These are phyloP conservation scores for Ariolimax columbianus DNA, from an alignment of 2,888 invertebrate species.

Conservation along the genomic window DNA sequence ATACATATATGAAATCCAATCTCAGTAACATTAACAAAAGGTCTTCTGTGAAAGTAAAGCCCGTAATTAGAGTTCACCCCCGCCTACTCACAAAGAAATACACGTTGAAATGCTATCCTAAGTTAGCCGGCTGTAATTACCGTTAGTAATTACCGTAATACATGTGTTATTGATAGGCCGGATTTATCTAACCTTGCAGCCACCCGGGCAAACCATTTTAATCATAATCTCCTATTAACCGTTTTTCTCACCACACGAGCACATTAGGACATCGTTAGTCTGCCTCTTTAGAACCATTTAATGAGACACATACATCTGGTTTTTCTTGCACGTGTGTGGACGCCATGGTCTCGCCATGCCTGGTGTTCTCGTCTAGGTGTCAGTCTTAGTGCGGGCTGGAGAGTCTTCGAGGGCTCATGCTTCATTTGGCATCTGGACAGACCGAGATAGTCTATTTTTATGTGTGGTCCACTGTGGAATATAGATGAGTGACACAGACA, in stretches of 20 bases:
- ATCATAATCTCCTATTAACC: conserved; percentile 20
- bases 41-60: too few relatives aligned
- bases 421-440: conserved; percentile 26
- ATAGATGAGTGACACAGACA: neutral
- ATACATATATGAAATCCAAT: too few relatives aligned
- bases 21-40: too few relatives aligned
- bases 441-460: neutral
- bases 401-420: neutral
- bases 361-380: neutral
- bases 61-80: too few relatives aligned
- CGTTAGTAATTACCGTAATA: neutral
- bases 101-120: neutral
- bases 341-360: neutral
- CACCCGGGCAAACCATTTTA: neutral
- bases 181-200: conserved; percentile 2
- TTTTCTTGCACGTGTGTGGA: conserved; percentile 14
- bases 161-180: neutral
- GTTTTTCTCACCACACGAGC: conserved; percentile 5
- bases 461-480: conserved; percentile 20
- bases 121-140: neutral
- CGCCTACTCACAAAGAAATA: too few relatives aligned
- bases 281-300: neutral
- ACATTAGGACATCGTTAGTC: neutral
- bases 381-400: conserved; percentile 15
- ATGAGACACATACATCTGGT: conserved; percentile 26